A percentile compares a stretch with the other conserved stretches of the same genome.
Evolutionary conservation across 1,140 invertebrate genomes (phyloP).

Genomic region (Marisa cornuarietis): DNA sequence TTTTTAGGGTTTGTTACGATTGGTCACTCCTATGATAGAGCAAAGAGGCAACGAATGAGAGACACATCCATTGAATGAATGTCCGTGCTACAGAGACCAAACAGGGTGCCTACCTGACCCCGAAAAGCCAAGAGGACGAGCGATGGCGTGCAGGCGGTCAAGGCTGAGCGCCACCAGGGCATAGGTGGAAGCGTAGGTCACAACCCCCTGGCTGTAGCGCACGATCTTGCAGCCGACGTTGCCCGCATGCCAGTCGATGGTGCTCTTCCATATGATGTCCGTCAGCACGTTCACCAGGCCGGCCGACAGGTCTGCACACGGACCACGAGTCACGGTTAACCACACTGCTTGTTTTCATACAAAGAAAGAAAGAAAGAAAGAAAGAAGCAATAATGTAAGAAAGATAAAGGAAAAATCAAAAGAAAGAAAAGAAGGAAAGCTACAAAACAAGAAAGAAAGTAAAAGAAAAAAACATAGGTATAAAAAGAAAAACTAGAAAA

Average conservation of each 20-base stretch:
- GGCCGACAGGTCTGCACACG: constrained; percentile 47
- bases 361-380: not conserved
- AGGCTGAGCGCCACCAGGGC: constrained; percentile 93
- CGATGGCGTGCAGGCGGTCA: constrained; percentile 94
- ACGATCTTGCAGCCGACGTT: constrained; percentile 51
- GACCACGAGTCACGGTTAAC: not conserved
- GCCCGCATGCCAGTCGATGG: constrained; percentile 52
- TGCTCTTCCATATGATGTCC: constrained; percentile 56
- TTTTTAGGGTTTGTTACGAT: too few relatives aligned
- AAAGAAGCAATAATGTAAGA: too few relatives aligned
- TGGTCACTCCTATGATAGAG: too few relatives aligned
- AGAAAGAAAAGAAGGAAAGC: not conserved
- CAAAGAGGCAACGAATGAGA: too few relatives aligned
- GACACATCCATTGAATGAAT: too few relatives aligned
- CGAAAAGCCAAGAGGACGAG: constrained; percentile 78
- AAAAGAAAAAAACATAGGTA: not conserved
- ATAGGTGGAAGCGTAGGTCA: constrained; percentile 91
- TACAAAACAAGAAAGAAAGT: not conserved
- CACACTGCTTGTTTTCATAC: not conserved
- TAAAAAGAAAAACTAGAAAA: not conserved
- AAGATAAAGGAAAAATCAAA: too few relatives aligned
- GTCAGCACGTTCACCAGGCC: constrained; percentile 54
- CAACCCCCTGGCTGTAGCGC: constrained; percentile 50
- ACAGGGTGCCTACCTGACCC: constrained; percentile 4
- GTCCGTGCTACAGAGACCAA: too few relatives aligned